phyloP scores from a whole-genome alignment of 2,797 vertebrate species.

The Philypnodon macrostomus region DNA sequence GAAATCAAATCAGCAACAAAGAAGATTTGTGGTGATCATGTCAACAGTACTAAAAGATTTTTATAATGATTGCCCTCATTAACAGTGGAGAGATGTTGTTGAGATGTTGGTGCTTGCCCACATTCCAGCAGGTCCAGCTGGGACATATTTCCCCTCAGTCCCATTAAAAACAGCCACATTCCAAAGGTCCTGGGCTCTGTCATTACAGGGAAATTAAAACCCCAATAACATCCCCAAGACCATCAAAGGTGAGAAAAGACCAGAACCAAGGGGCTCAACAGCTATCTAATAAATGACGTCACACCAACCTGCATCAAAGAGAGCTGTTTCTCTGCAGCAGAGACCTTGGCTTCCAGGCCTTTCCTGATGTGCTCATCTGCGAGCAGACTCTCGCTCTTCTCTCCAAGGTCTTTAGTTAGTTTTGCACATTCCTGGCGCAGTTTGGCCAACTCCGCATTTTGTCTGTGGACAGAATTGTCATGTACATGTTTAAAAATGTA shows the following conservation, averaged over 20 bases:
- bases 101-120: constrained; percentile 45
- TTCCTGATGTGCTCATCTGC: constrained; percentile 86
- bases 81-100: neutral
- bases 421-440: constrained; percentile 88
- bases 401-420: constrained; percentile 86
- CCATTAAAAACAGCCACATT: constrained; percentile 47
- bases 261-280: neutral
- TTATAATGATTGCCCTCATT: neutral
- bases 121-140: constrained; percentile 49
- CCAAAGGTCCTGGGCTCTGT: constrained; percentile 41
- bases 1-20: too few species aligned
- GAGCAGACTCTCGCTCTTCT: constrained; percentile 82
- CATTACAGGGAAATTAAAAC: constrained; percentile 57
- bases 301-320: constrained; percentile 82
- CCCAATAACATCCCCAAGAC: constrained; percentile 49
- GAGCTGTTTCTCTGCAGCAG: constrained; percentile 81
- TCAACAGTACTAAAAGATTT: too few species aligned
- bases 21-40: too few species aligned
- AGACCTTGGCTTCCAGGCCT: constrained; percentile 81
- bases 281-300: too few species aligned
- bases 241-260: constrained; percentile 19
- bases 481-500: constrained; percentile 6
- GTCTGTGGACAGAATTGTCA: constrained; percentile 71
- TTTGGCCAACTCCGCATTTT: constrained; percentile 92
- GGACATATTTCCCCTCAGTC: constrained; percentile 35